A percentile compares a stretch with the other conserved stretches of the same genome.
Conservation (phyloP, 2,888 invertebrate genomes). For the Melieria picta region DNA sequence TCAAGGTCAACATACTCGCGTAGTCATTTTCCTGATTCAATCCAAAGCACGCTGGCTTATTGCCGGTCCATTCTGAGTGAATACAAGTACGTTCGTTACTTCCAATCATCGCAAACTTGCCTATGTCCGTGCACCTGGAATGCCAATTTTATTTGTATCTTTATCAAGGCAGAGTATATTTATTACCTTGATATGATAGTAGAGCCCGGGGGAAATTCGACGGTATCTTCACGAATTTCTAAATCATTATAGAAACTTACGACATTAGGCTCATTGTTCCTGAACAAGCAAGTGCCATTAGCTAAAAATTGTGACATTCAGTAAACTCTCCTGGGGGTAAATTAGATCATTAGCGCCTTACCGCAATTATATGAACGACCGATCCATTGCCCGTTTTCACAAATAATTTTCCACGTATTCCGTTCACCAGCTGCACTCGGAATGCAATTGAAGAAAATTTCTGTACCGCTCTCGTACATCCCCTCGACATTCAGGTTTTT, state of each 20-base stretch:
- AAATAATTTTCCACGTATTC: slow-evolving; percentile 85
- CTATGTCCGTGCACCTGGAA: slow-evolving; percentile 81
- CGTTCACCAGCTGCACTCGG: slow-evolving; percentile 83
- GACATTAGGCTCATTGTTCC: slow-evolving; percentile 81
- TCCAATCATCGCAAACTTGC: slow-evolving; percentile 86
- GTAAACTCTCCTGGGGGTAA: neutral
- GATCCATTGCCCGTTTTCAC: slow-evolving; percentile 86
- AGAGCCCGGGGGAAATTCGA: slow-evolving; percentile 82
- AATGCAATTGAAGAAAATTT: slow-evolving; percentile 85
- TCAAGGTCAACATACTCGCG: slow-evolving; percentile 73
- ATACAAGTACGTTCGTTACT: slow-evolving; percentile 77
- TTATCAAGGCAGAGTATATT: neutral
- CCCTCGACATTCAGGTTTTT: slow-evolving; percentile 76
- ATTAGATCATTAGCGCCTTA: slow-evolving; percentile 57
- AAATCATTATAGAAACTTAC: slow-evolving; percentile 84
- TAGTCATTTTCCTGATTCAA: slow-evolving; percentile 88
- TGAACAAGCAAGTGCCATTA: slow-evolving; percentile 80
- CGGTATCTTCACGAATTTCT: slow-evolving; percentile 78
- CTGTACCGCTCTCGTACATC: slow-evolving; percentile 82
- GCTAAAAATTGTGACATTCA: slow-evolving; percentile 53
- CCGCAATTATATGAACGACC: slow-evolving; percentile 84
- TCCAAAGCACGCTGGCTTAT: slow-evolving; percentile 81
- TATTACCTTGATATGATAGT: slow-evolving; percentile 72
- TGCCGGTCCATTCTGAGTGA: slow-evolving; percentile 84
- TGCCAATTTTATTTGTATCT: neutral